Conservation (phyloP, 2,888 invertebrate genomes). For the Pseudococcus jackbeardsleyi region DNA sequence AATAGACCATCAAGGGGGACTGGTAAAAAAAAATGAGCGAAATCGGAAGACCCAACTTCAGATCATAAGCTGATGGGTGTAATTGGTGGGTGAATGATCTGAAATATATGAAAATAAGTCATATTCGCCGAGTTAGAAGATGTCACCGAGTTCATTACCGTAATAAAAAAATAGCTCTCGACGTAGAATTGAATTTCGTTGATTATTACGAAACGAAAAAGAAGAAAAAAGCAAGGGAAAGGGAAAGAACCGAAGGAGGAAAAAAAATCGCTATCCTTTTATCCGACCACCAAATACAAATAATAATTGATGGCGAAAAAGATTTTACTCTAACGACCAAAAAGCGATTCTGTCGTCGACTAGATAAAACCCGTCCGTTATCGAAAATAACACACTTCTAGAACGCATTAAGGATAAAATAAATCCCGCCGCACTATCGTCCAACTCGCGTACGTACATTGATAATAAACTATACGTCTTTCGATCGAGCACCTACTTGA, state of each 20-base stretch:
- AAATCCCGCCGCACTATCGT: constrained; percentile 2
- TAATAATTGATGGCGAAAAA: constrained; percentile 43
- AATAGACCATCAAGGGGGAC: no score
- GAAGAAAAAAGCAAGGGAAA: not conserved
- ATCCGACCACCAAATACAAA: not conserved
- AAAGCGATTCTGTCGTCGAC: constrained; percentile 32
- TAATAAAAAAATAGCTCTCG: not conserved
- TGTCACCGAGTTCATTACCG: not conserved
- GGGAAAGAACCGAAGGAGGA: not conserved
- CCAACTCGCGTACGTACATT: not conserved
- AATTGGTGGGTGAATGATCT: not conserved
- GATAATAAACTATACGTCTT: constrained; percentile 32
- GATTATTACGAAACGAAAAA: not conserved
- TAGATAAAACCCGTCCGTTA: constrained; percentile 38
- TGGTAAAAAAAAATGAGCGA: no score
- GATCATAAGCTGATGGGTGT: no score
- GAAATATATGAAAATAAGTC: not conserved
- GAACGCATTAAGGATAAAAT: constrained; percentile 46
- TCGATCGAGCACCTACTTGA: not conserved
- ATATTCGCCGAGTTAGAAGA: not conserved
- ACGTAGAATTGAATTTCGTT: constrained; percentile 17
- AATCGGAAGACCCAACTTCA: no score
- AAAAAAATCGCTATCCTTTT: constrained; percentile 3
- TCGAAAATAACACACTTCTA: constrained; percentile 35
- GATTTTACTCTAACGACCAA: constrained; percentile 2